Evolutionary conservation across 2,888 invertebrate species (phyloP).

Genomic region (Octodonta nipae): DNA sequence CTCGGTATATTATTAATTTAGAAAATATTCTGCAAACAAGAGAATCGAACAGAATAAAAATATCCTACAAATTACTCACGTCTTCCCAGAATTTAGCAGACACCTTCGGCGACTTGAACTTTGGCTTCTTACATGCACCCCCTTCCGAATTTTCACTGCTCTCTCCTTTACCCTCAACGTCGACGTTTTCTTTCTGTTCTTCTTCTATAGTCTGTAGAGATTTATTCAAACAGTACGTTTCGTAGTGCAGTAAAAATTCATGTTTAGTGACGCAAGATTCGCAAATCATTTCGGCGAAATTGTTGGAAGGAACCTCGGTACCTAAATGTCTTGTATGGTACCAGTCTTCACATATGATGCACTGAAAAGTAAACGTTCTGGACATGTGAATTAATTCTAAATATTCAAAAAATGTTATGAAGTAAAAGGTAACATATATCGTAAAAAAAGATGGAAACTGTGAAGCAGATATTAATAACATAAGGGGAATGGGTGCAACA

Average conservation of each 20-base stretch:
- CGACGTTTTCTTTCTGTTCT: conserved; percentile 10
- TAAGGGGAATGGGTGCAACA: too few relatives aligned
- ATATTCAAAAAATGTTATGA: too few relatives aligned
- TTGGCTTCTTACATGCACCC: conserved; percentile 31
- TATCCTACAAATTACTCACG: too few relatives aligned
- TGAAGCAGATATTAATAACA: too few relatives aligned
- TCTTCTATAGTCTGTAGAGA: conserved; percentile 6
- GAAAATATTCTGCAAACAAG: too few relatives aligned
- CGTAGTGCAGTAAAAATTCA: conserved; percentile 61
- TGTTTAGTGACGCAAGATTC: conserved; percentile 61
- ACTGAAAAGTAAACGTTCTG: too few relatives aligned
- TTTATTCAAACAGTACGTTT: conserved; percentile 32
- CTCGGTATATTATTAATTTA: too few relatives aligned
- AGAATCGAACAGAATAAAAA: too few relatives aligned
- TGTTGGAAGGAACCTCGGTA: conserved; percentile 41
- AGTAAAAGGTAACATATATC: too few relatives aligned
- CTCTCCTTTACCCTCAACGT: conserved; percentile 2
- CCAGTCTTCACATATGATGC: conserved; percentile 96
- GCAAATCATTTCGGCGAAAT: conserved; percentile 64
- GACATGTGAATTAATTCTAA: too few relatives aligned
- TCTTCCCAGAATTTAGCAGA: conserved; percentile 62
- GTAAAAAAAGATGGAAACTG: too few relatives aligned
- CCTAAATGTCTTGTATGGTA: conserved; percentile 72
- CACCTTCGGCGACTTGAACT: conserved; percentile 31
- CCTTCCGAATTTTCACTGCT: too few relatives aligned